A percentile compares a stretch with the other conserved stretches of the same genome.
Evolutionary conservation across 2,888 invertebrate species (phyloP).

Genomic region (Caenorhabditis macrosperma): DNA sequence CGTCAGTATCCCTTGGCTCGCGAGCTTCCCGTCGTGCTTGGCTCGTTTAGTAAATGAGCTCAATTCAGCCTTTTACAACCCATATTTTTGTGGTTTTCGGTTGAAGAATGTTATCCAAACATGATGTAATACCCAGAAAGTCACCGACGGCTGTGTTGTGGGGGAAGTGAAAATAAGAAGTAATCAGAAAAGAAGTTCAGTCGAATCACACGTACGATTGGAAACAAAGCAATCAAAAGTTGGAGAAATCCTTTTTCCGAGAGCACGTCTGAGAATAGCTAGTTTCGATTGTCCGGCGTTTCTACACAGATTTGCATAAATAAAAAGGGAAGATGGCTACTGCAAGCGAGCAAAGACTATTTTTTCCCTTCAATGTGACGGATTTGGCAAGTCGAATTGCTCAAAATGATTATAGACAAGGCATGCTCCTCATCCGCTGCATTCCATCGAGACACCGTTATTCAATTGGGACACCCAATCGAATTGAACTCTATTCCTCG

Average conservation of each 20-base stretch:
- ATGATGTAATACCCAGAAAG: slow-evolving; percentile 1
- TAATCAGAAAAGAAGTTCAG: too few species aligned
- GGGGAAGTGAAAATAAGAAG: not conserved
- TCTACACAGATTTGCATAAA: slow-evolving; percentile 41
- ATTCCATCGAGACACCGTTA: slow-evolving; percentile 6
- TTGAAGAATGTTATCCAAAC: not conserved
- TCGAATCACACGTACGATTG: not conserved
- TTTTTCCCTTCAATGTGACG: slow-evolving; percentile 9
- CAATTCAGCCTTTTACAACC: slow-evolving; percentile 36
- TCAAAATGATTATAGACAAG: slow-evolving; percentile 26
- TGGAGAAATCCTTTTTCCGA: slow-evolving; percentile 1
- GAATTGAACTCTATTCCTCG: slow-evolving; percentile 13
- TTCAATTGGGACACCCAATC: slow-evolving; percentile 5
- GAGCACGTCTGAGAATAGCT: not conserved
- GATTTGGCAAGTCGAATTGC: slow-evolving; percentile 29
- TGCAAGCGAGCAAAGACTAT: slow-evolving; percentile 14
- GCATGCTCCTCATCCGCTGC: too few species aligned
- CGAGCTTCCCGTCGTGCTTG: slow-evolving; percentile 5
- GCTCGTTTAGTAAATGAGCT: slow-evolving; percentile 53
- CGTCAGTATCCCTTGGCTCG: slow-evolving; percentile 12
- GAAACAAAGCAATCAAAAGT: slow-evolving; percentile 22
- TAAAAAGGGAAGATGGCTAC: slow-evolving; percentile 21
- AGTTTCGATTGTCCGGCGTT: slow-evolving; percentile 18
- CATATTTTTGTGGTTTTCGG: slow-evolving; percentile 1
- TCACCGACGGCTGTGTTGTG: not conserved